These are phyloP conservation scores for Aegotheles bennettii DNA, from an alignment of 2,113 vertebrate species.

Conservation along the genomic window DNA sequence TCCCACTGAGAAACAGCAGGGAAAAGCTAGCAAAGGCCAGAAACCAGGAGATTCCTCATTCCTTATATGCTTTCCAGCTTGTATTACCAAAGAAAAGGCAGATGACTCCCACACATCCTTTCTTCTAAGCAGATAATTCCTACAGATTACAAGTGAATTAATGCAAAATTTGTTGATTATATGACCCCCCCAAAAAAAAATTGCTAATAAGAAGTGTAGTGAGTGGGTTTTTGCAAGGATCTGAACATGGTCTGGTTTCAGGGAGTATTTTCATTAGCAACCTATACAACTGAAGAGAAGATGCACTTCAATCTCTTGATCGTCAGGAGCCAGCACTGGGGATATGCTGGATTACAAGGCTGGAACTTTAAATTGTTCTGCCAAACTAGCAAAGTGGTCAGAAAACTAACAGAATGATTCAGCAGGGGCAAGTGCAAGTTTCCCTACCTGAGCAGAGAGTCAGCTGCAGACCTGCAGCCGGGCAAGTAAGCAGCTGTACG, in stretches of 20 bases:
- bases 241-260: not conserved
- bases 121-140: not conserved
- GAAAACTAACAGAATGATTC: not conserved
- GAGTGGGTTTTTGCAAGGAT: not conserved
- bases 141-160: not conserved
- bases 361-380: not conserved
- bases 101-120: not conserved
- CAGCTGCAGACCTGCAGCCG: not conserved
- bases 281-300: not conserved
- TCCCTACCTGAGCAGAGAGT: fast-evolving
- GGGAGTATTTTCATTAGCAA: not conserved
- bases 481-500: not conserved
- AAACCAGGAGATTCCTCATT: not conserved
- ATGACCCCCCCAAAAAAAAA: not conserved
- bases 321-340: not conserved
- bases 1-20: not conserved
- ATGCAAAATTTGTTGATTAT: not conserved
- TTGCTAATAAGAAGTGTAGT: not conserved
- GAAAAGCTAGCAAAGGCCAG: not conserved
- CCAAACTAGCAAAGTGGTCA: not conserved
- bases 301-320: not conserved
- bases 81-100: not conserved
- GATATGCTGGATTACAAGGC: not conserved
- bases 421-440: not conserved
- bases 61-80: not conserved